A percentile compares a stretch with the other conserved stretches of the same genome.
Evolutionary conservation across 2,797 vertebrate genomes (phyloP).

Genomic region (Ataeniobius toweri): DNA sequence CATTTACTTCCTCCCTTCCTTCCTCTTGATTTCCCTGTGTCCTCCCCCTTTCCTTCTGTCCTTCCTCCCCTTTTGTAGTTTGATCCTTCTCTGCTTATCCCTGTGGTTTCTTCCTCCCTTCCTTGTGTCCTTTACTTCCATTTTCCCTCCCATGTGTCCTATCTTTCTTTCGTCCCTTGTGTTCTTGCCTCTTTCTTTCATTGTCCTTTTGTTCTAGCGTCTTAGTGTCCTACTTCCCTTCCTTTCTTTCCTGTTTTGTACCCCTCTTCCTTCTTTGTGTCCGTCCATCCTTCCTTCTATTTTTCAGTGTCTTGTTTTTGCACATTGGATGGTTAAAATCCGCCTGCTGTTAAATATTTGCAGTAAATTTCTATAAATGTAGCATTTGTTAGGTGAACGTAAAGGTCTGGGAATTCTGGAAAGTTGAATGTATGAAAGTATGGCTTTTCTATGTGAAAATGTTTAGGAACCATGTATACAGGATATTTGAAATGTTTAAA

Average conservation of each 20-base stretch:
- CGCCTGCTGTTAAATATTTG: not conserved
- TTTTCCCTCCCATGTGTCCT: no score
- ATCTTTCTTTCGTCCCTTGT: not conserved
- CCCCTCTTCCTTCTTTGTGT: not conserved
- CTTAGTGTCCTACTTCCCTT: not conserved
- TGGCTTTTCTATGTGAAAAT: not conserved
- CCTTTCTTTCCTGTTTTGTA: not conserved
- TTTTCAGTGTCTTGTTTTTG: not conserved
- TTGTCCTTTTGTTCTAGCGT: not conserved
- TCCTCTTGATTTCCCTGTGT: no score
- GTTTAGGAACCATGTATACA: not conserved
- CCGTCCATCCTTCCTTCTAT: not conserved
- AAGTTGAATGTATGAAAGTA: not conserved
- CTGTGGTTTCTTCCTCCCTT: not conserved
- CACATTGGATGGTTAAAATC: not conserved
- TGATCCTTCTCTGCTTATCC: not conserved
- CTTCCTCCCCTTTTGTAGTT: not conserved
- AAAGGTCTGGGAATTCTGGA: not conserved
- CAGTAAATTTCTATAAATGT: not conserved
- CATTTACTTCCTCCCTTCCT: no score
- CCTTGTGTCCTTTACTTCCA: not conserved
- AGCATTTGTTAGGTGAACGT: not conserved
- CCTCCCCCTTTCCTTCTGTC: no score
- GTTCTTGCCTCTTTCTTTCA: not conserved
- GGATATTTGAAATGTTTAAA: not conserved